Percentiles rank a stretch among this genome's conserved stretches.
Conservation (phyloP, 2,888 invertebrate species). For the Tipula confusa region DNA sequence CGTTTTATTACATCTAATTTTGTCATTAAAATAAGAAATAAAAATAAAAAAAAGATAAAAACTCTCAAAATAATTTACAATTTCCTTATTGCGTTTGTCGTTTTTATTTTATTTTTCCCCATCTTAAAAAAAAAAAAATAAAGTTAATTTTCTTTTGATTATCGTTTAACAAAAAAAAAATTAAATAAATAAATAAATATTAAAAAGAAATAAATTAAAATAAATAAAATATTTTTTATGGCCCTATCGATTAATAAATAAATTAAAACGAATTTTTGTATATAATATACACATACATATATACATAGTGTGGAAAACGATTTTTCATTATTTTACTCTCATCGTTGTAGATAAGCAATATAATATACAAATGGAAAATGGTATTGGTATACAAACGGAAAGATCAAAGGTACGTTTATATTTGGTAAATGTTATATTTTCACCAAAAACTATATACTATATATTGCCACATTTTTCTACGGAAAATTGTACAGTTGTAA, state of each 20-base stretch:
- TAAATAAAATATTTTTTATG: slow-evolving; percentile 7
- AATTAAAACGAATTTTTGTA: not conserved
- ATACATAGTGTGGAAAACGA: not conserved
- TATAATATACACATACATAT: not conserved
- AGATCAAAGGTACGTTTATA: not conserved
- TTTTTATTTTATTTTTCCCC: not conserved
- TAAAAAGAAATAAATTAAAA: slow-evolving; percentile 3
- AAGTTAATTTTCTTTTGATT: slow-evolving; percentile 20
- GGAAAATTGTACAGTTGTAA: not conserved
- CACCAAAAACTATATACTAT: slow-evolving; percentile 14
- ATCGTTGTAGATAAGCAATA: too few species aligned
- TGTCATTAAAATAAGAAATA: slow-evolving; percentile 25
- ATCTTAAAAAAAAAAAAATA: not conserved
- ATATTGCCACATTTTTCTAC: not conserved
- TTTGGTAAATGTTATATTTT: not conserved
- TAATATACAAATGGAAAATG: too few species aligned
- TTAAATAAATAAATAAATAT: slow-evolving; percentile 13
- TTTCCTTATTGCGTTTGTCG: slow-evolving; percentile 16
- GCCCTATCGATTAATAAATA: slow-evolving; percentile 1
- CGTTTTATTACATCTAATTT: slow-evolving; percentile 17
- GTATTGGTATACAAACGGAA: not conserved
- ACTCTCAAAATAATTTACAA: not conserved
- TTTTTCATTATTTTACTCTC: not conserved
- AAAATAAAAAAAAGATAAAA: slow-evolving; percentile 5
- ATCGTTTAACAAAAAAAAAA: not conserved